Evolutionary conservation across 2,888 invertebrate species (phyloP).

Genomic region (Watsonalla binaria): DNA sequence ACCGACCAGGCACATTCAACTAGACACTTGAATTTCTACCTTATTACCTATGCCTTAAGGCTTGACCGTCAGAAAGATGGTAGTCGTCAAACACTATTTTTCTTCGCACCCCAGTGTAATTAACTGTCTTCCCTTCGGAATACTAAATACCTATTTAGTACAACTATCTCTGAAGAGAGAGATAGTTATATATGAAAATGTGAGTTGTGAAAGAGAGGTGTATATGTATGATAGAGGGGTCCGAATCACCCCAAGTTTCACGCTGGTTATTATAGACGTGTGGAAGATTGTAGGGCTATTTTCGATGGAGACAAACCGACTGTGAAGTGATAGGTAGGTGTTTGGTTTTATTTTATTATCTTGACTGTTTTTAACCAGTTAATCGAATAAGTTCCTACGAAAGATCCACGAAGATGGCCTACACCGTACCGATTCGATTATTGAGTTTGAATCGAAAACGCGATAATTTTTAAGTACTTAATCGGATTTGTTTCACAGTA

Average conservation of each 20-base stretch:
- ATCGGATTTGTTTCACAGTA: too few species aligned
- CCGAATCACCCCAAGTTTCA: slow-evolving; percentile 57
- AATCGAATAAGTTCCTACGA: too few species aligned
- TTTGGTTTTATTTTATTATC: slow-evolving; percentile 40
- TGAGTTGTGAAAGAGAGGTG: slow-evolving; percentile 37
- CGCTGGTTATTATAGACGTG: slow-evolving; percentile 39
- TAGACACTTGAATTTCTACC: slow-evolving; percentile 17
- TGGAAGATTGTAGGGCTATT: slow-evolving; percentile 42
- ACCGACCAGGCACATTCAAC: slow-evolving; percentile 2
- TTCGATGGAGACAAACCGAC: slow-evolving; percentile 44
- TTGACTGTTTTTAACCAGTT: too few species aligned
- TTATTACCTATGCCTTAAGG: slow-evolving; percentile 13
- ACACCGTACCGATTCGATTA: too few species aligned
- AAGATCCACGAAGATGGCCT: too few species aligned
- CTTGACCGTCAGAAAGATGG: slow-evolving; percentile 9
- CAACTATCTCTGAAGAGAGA: slow-evolving; percentile 49
- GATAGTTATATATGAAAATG: slow-evolving; percentile 19
- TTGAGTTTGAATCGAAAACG: too few species aligned
- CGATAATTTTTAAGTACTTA: too few species aligned
- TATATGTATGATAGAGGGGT: slow-evolving; percentile 28
- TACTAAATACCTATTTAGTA: slow-evolving; percentile 77
- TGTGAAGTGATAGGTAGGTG: slow-evolving; percentile 63
- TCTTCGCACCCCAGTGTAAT: slow-evolving; percentile 69
- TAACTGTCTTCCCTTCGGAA: slow-evolving; percentile 74
- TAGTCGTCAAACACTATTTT: slow-evolving; percentile 49